Conservation (phyloP, 2,113 vertebrate genomes). For the Cyanoderma ruficeps region DNA sequence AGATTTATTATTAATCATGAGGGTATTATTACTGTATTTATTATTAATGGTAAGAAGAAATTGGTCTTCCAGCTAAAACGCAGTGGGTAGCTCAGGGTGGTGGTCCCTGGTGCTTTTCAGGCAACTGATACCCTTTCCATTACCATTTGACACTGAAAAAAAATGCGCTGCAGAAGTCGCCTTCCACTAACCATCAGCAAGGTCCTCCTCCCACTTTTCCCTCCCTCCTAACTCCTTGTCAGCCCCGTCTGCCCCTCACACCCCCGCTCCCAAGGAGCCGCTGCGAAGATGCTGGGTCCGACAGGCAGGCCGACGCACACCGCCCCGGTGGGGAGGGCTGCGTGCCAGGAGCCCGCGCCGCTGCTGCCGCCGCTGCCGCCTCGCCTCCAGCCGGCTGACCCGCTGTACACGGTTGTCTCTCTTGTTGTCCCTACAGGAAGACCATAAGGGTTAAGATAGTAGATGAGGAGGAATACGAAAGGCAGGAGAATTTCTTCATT, state of each 20-base stretch:
- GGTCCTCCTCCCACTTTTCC: neutral
- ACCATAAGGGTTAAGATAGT: slow-evolving; percentile 97
- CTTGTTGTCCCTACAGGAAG: slow-evolving; percentile 92
- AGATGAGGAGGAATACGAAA: slow-evolving; percentile 99
- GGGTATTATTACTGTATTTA: neutral
- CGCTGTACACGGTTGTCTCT: slow-evolving; percentile 77
- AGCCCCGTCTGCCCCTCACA: neutral
- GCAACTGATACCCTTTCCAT: neutral
- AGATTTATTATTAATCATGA: neutral
- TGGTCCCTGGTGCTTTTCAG: neutral
- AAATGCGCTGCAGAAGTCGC: slow-evolving; percentile 57
- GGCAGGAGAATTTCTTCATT: slow-evolving; percentile 99
- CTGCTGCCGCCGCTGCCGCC: slow-evolving; percentile 13
- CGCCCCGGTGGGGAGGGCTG: slow-evolving; percentile 23
- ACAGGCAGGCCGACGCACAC: neutral
- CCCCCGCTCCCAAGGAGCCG: slow-evolving; percentile 52
- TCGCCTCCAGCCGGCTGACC: slow-evolving; percentile 34
- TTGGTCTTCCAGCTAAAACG: neutral
- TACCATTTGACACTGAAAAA: slow-evolving; percentile 77
- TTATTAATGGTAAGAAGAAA: neutral
- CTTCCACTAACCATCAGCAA: slow-evolving; percentile 71
- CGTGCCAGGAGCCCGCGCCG: slow-evolving; percentile 47
- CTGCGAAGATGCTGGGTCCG: slow-evolving; percentile 44
- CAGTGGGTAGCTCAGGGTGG: neutral
- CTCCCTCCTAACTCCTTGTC: slow-evolving; percentile 6